Percentiles rank a stretch among this genome's conserved stretches.
Conservation (phyloP, 2,888 invertebrate genomes). For the Unio delphinus region DNA sequence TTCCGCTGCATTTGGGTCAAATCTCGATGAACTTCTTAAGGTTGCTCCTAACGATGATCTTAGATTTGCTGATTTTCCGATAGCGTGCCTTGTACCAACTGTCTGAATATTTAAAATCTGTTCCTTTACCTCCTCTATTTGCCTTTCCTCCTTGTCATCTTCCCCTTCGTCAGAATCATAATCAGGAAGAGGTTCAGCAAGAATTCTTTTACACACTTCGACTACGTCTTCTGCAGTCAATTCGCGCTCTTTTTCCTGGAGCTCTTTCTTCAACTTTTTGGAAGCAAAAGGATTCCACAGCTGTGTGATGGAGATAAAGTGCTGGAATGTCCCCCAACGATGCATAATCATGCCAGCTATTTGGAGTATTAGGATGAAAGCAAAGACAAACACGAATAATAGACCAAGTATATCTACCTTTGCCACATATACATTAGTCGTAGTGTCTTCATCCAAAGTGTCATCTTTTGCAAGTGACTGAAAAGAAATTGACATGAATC, state of each 20-base stretch:
- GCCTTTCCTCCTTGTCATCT: conserved; percentile 13
- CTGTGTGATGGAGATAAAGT: conserved; percentile 61
- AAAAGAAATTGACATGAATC: not conserved
- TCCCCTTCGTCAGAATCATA: conserved; percentile 31
- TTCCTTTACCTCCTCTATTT: conserved; percentile 3
- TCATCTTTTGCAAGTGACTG: conserved; percentile 1
- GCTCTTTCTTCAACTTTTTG: too few relatives aligned
- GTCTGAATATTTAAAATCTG: conserved; percentile 20
- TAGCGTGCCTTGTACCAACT: conserved; percentile 18
- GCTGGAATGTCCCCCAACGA: conserved; percentile 66
- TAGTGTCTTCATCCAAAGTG: conserved; percentile 3
- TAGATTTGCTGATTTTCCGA: not conserved
- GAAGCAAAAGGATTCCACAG: conserved; percentile 29
- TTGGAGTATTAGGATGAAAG: conserved; percentile 58
- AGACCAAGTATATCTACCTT: conserved; percentile 54
- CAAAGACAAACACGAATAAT: conserved; percentile 59
- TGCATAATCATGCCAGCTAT: conserved; percentile 67
- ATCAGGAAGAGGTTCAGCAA: conserved; percentile 44
- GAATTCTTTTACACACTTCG: conserved; percentile 32
- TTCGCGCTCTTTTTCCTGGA: too few relatives aligned
- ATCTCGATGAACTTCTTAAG: too few relatives aligned
- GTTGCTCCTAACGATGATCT: too few relatives aligned
- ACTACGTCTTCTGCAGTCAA: conserved; percentile 12
- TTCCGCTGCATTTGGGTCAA: too few relatives aligned
- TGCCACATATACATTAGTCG: conserved; percentile 3